A percentile compares a stretch with the other conserved stretches of the same genome.
These are phyloP conservation scores for Agrypnus murinus DNA, from an alignment of 2,888 invertebrate genomes.

Conservation along the genomic window DNA sequence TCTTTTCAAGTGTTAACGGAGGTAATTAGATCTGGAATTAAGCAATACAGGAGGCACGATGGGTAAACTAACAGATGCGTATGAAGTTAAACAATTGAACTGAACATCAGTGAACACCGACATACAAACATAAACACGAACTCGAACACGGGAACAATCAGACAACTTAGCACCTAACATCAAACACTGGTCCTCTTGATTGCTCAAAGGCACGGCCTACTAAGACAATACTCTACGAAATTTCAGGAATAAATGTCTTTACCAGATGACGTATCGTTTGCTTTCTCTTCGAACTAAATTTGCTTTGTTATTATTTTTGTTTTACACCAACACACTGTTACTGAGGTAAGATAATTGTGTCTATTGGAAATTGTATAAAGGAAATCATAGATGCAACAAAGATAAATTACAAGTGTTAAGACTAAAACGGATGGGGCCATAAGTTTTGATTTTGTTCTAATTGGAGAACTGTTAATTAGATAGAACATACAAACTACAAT, in stretches of 20 bases:
- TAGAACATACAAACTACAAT: conserved; percentile 52
- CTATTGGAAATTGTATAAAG: no score
- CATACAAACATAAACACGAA: conserved; percentile 66
- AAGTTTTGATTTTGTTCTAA: conserved; percentile 42
- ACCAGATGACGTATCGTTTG: conserved; percentile 41
- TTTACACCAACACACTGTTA: no score
- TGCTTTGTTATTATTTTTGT: conserved; percentile 5
- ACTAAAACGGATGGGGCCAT: conserved; percentile 14
- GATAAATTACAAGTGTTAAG: not conserved
- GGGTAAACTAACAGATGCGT: conserved; percentile 57
- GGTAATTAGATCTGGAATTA: conserved; percentile 57
- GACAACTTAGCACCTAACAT: conserved; percentile 64
- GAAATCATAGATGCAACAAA: no score
- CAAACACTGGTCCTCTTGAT: conserved; percentile 64
- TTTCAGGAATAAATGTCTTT: conserved; percentile 49
- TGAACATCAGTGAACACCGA: conserved; percentile 65
- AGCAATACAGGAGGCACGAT: conserved; percentile 56
- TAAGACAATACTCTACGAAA: conserved; percentile 54
- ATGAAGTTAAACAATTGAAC: conserved; percentile 66
- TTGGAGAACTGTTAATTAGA: conserved; percentile 51
- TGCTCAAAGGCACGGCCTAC: conserved; percentile 62
- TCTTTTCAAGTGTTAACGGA: conserved; percentile 47
- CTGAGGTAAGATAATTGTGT: no score
- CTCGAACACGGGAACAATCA: conserved; percentile 61
- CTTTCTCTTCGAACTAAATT: conserved; percentile 30